phyloP scores from a whole-genome alignment of 1,140 invertebrate genomes.

The Phenacoccus solenopsis region DNA sequence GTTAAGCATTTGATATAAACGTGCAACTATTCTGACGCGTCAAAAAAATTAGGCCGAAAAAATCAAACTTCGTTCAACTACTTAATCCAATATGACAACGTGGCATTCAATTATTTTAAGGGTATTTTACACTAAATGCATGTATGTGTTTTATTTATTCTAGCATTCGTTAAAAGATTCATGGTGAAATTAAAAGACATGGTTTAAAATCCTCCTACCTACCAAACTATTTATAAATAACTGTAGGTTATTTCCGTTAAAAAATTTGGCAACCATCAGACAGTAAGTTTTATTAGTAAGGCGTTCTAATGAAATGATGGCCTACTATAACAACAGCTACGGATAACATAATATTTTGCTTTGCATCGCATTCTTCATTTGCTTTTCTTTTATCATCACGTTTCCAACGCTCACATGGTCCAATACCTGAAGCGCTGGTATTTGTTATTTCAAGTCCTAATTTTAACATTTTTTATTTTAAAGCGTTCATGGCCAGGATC shows the following conservation, averaged over 20 bases:
- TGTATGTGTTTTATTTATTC: slow-evolving; percentile 12
- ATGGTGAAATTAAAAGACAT: slow-evolving; percentile 22
- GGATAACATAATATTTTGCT: too few species aligned
- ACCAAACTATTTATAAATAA: slow-evolving; percentile 18
- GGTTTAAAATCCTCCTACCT: slow-evolving; percentile 20
- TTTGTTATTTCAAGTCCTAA: too few species aligned
- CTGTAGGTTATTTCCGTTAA: background rate
- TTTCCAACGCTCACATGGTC: too few species aligned
- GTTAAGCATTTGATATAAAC: too few species aligned
- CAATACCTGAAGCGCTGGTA: too few species aligned
- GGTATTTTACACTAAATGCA: slow-evolving; percentile 6
- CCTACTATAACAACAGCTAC: background rate
- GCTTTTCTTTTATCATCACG: too few species aligned
- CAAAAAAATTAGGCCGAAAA: background rate
- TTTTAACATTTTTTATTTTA: slow-evolving; percentile 19
- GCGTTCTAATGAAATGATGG: background rate
- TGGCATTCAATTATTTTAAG: background rate
- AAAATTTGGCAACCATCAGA: background rate
- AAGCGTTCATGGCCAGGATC: slow-evolving; percentile 28
- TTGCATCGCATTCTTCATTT: too few species aligned
- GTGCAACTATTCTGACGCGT: background rate
- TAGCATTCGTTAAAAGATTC: slow-evolving; percentile 23
- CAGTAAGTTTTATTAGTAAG: background rate
- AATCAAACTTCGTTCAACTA: background rate
- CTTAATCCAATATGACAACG: too few species aligned